phyloP scores from a whole-genome alignment of 2,113 vertebrate species.

The Murina feae region DNA sequence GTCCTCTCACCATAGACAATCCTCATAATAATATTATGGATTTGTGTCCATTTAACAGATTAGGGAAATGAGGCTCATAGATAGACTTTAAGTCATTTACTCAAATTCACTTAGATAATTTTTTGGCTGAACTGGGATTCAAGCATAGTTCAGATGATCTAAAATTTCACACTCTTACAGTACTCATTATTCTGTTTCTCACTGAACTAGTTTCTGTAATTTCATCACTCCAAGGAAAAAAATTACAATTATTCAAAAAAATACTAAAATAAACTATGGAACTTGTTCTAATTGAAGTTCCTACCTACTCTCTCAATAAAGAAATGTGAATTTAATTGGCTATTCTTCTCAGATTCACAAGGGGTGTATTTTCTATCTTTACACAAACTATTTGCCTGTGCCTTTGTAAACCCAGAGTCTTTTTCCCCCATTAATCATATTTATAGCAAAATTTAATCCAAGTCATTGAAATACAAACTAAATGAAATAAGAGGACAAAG shows the following conservation, averaged over 20 bases:
- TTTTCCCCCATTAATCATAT: conserved; percentile 17
- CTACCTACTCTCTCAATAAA: not conserved
- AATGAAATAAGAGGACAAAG: conserved; percentile 19
- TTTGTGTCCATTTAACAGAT: not conserved
- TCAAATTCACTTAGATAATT: not conserved
- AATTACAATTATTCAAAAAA: not conserved
- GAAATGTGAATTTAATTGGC: conserved; percentile 6
- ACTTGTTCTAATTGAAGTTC: not conserved
- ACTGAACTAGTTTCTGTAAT: not conserved
- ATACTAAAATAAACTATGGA: not conserved
- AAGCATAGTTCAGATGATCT: not conserved
- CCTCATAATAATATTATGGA: not conserved
- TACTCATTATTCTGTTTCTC: not conserved
- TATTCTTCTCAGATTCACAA: conserved; percentile 16
- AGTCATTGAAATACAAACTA: conserved; percentile 36
- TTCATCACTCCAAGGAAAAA: not conserved
- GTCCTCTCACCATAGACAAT: not conserved
- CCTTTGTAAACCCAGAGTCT: not conserved
- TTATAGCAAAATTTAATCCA: conserved; percentile 38
- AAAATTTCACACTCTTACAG: not conserved
- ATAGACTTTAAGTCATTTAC: not conserved
- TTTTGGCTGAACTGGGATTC: not conserved
- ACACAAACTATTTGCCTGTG: not conserved
- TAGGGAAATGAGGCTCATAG: not conserved
- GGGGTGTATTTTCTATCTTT: not conserved